These are phyloP conservation scores for Scaptomyza graminum DNA, from an alignment of 1,140 invertebrate species.

Conservation along the genomic window DNA sequence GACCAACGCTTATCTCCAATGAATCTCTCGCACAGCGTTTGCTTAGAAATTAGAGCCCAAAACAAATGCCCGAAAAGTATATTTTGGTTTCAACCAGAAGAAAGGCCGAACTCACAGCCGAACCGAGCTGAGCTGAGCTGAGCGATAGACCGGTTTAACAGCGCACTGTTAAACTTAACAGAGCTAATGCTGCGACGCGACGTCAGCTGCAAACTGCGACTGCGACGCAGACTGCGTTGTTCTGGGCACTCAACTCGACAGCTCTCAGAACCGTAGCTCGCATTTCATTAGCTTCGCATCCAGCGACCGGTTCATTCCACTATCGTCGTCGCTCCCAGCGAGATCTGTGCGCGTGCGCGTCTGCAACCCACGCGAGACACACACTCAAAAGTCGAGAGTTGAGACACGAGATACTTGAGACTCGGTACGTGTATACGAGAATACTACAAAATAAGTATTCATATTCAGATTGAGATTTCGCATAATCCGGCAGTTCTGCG, in stretches of 20 bases:
- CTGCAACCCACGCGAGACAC: conserved; percentile 43
- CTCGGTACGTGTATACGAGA: background rate
- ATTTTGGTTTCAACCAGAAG: conserved; percentile 35
- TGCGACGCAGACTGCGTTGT: conserved; percentile 32
- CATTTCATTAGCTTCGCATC: conserved; percentile 77
- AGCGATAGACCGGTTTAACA: conserved; percentile 66
- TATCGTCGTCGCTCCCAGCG: conserved; percentile 35
- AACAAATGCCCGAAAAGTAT: conserved; percentile 66
- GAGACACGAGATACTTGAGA: background rate
- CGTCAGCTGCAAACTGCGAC: background rate
- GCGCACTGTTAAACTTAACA: conserved; percentile 63
- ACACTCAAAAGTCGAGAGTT: conserved; percentile 1
- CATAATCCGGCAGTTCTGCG: conserved; percentile 14
- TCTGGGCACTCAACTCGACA: conserved; percentile 72
- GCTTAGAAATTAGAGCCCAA: conserved; percentile 82
- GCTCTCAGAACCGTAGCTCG: conserved; percentile 61
- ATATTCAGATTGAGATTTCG: conserved; percentile 4
- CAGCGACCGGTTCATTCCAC: conserved; percentile 67
- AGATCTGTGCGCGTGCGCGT: conserved; percentile 68
- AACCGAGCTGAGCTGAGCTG: background rate
- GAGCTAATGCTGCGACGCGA: conserved; percentile 9
- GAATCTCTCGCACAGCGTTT: conserved; percentile 64
- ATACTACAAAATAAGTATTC: conserved; percentile 15
- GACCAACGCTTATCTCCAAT: conserved; percentile 55
- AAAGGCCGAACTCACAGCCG: conserved; percentile 6